Evolutionary conservation across 2,888 invertebrate genomes (phyloP).

Genomic region (Leucophora obtusa): DNA sequence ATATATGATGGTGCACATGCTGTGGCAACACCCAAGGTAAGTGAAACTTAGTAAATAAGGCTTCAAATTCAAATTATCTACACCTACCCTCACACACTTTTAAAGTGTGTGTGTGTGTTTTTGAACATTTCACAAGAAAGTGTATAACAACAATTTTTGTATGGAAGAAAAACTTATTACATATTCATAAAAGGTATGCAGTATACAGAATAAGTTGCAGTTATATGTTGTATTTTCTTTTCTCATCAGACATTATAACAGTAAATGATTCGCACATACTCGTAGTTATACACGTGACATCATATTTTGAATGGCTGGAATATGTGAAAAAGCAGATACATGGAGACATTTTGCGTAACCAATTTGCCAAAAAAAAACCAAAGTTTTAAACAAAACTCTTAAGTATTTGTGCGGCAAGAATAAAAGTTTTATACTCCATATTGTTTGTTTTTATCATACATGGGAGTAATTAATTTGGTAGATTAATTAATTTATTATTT

Average conservation of each 20-base stretch:
- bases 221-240: slow-evolving; percentile 24
- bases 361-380: neutral
- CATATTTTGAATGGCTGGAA: slow-evolving; percentile 1
- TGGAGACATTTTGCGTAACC: neutral
- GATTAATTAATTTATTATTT: no score
- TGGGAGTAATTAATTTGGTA: no score
- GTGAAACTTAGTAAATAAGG: slow-evolving; percentile 60
- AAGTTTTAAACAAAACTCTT: slow-evolving; percentile 13
- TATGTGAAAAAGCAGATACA: slow-evolving; percentile 7
- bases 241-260: slow-evolving; percentile 1
- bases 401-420: neutral
- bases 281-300: slow-evolving; percentile 50
- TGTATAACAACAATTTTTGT: neutral
- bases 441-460: no score
- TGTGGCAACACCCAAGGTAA: slow-evolving; percentile 91
- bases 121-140: neutral
- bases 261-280: slow-evolving; percentile 37
- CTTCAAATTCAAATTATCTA: neutral
- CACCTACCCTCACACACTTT: neutral
- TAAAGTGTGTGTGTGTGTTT: no score
- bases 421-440: neutral
- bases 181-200: slow-evolving; percentile 50
- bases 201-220: slow-evolving; percentile 15
- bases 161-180: slow-evolving; percentile 20
- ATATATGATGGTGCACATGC: slow-evolving; percentile 96